Conservation (phyloP, 2,888 invertebrate species). For the Homarus gammarus region DNA sequence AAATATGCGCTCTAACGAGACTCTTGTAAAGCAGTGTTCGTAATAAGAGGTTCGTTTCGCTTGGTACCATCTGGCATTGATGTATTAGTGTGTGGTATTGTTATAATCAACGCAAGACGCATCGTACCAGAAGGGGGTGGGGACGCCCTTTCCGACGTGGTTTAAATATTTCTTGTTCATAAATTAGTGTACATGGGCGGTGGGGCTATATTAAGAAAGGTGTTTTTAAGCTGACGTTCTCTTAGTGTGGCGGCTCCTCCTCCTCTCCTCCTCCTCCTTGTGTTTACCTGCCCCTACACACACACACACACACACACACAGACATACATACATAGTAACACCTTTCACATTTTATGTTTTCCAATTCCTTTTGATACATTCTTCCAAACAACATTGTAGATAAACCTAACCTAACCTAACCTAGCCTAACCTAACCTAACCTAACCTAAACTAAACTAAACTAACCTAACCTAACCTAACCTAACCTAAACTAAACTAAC, state of each 20-base stretch:
- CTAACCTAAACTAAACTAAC: no score
- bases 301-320: background rate
- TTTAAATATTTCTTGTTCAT: conserved; percentile 67
- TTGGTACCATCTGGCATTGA: conserved; percentile 57
- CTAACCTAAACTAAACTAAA: no score
- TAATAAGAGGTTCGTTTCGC: conserved; percentile 26
- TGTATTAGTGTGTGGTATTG: conserved; percentile 56
- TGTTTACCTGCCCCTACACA: background rate
- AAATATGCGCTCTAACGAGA: conserved; percentile 3
- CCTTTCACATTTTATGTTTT: no score
- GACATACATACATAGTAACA: background rate
- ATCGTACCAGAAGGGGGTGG: background rate
- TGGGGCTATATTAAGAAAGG: conserved; percentile 46
- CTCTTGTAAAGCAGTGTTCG: background rate
- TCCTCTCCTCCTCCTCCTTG: background rate
- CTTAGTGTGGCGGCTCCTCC: background rate
- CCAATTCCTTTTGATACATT: no score
- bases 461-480: no score
- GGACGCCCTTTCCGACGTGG: conserved; percentile 21
- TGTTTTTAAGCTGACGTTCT: background rate
- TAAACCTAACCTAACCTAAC: no score
- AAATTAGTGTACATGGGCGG: conserved; percentile 66
- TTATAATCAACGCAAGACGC: conserved; percentile 60
- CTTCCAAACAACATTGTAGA: no score
- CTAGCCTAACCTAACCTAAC: no score